phyloP scores from a whole-genome alignment of 1,140 invertebrate species.

The Cherax quadricarinatus region DNA sequence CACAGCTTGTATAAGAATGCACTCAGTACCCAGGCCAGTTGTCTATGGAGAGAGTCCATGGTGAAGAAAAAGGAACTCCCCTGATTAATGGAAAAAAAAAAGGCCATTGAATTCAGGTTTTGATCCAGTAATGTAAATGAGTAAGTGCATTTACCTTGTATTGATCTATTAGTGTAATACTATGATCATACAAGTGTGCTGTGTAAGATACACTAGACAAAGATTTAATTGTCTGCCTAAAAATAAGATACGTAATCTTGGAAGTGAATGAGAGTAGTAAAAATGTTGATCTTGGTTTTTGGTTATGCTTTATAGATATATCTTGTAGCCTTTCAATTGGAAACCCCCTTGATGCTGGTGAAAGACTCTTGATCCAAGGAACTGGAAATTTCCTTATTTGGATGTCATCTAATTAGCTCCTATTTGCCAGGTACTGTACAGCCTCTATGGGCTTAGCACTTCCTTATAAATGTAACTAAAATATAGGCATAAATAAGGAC shows the following conservation, averaged over 20 bases:
- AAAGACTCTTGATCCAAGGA: too few relatives aligned
- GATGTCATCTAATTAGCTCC: too few relatives aligned
- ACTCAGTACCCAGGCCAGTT: neutral
- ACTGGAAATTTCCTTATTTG: too few relatives aligned
- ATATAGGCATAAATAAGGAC: too few relatives aligned
- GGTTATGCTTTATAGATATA: too few relatives aligned
- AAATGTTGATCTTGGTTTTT: too few relatives aligned
- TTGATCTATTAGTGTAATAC: neutral
- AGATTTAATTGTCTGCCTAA: neutral
- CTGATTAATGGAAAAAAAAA: neutral
- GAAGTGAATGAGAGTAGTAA: neutral
- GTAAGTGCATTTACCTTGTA: neutral
- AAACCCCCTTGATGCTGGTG: neutral
- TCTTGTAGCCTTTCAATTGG: too few relatives aligned
- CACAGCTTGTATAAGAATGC: slow-evolving; percentile 2
- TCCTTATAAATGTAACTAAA: too few relatives aligned
- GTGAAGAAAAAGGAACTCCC: neutral
- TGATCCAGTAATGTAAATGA: neutral
- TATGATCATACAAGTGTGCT: neutral
- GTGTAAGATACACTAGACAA: neutral
- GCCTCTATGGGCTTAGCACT: too few relatives aligned
- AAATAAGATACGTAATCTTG: neutral
- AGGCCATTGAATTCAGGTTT: neutral
- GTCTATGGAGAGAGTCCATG: neutral
- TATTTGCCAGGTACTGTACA: too few relatives aligned